A percentile compares a stretch with the other conserved stretches of the same genome.
phyloP scores from a whole-genome alignment of 2,113 vertebrate genomes.

The Paradisaea rubra region DNA sequence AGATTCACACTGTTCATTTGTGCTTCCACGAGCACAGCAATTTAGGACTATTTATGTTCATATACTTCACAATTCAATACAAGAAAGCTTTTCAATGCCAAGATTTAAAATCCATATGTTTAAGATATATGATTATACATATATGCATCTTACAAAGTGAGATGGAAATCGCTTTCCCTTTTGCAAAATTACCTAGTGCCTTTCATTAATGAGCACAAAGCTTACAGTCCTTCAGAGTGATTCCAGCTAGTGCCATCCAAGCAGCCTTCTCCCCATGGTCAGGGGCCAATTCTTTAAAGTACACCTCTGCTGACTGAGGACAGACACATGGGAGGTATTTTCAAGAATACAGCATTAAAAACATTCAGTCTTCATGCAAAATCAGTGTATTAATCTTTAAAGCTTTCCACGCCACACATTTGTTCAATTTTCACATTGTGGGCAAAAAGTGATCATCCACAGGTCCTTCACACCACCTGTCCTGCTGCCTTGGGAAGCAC shows the following conservation, averaged over 20 bases:
- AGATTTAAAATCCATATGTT: not conserved
- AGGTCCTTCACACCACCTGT: conserved; percentile 67
- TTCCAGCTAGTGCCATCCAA: conserved; percentile 70
- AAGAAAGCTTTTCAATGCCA: not conserved
- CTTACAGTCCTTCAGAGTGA: conserved; percentile 68
- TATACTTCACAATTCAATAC: not conserved
- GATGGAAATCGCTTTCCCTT: conserved; percentile 54
- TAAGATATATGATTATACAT: not conserved
- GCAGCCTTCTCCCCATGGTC: conserved; percentile 29
- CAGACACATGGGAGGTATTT: conserved; percentile 57
- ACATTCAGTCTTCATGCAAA: not conserved
- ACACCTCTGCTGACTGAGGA: conserved; percentile 54
- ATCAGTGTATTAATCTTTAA: not conserved
- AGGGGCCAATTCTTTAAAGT: conserved; percentile 62
- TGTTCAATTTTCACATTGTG: conserved; percentile 68
- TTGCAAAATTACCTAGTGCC: conserved; percentile 73
- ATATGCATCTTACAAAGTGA: not conserved
- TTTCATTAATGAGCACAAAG: conserved; percentile 63
- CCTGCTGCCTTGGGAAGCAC: conserved; percentile 57
- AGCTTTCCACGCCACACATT: conserved; percentile 74
- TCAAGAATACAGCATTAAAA: conserved; percentile 55
- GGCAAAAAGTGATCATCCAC: conserved; percentile 71
- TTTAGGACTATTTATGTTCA: not conserved
- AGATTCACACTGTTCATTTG: not conserved
- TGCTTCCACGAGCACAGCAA: not conserved